Base-by-base conservation (phyloP, 2,888 invertebrate species). In the Platynereis dumerilii region DNA sequence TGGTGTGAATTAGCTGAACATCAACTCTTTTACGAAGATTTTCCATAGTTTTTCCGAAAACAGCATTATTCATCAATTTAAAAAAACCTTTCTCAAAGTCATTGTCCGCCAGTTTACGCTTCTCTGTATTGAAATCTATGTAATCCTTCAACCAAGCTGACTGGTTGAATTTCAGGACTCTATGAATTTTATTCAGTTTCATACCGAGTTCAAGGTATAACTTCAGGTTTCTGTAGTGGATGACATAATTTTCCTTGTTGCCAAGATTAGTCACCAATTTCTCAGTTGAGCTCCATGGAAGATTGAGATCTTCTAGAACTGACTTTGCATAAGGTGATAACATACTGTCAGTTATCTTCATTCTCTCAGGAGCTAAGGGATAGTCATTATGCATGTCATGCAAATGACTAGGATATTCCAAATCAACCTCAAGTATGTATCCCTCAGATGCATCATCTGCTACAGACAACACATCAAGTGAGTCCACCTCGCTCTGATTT, bases 21-120 rank as follows among this genome's bases (percentile, higher is more conserved):
- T 81, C 76, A 20, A 76, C 72, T 58, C 76, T 72, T 57, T 83
- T 84, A 42, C 80, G 69, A 15, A 82, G 78, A 74, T 85, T 85
- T 72, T 84, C 84, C 78, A 84, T 83, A 1, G 81, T 81, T 75
- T 84, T 85, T 2, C 81, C 79, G 70, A 78, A 83, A 24, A 79
- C 75, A 12, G 73, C 65, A 67, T 84, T 72, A 69, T 76, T 58
- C 79, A 65, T 69, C 26, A 72, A 54, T 66, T 66, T 63, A 65
- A 71, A 66, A 64, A 85, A 78, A 67, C 77, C 75, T 69, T 79
- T 84, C 61, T 77, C 78, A 69, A 81, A 83, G 20, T 77, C 73
- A 69, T 71, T 77, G 63, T 68, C 76, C 69, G 70, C 79, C 17
- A 71, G 39, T 70, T 73, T 75, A 15, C 79, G 45, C 39, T 58